Conservation (phyloP, 2,888 invertebrate species). For the Drosophila subquinaria region DNA sequence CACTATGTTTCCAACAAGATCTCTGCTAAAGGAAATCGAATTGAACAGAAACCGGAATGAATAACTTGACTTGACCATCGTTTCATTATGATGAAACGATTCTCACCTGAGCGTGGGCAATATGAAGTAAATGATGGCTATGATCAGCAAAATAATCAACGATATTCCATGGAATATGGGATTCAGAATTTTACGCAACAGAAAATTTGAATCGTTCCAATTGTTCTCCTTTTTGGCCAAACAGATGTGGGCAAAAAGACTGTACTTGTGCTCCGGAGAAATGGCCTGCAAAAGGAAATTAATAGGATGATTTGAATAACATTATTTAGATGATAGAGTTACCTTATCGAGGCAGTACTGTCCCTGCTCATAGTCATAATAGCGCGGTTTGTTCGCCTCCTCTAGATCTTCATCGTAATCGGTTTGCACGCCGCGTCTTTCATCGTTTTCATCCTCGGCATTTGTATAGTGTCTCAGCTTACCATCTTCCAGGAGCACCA, state of each 20-base stretch:
- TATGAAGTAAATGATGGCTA: constrained; percentile 93
- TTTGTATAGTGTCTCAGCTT: constrained; percentile 91
- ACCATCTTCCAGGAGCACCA: constrained; percentile 90
- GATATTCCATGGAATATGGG: constrained; percentile 91
- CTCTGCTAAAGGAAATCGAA: constrained; percentile 83
- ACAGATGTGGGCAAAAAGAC: constrained; percentile 91
- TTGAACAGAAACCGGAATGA: constrained; percentile 6
- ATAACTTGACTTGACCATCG: not conserved
- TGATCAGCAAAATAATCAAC: constrained; percentile 89
- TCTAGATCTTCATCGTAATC: constrained; percentile 86
- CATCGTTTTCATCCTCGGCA: constrained; percentile 85
- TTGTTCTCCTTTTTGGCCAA: constrained; percentile 89
- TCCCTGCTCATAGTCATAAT: constrained; percentile 90
- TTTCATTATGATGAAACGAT: not conserved
- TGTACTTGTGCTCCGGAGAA: constrained; percentile 86
- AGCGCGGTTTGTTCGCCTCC: constrained; percentile 86
- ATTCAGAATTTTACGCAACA: constrained; percentile 91
- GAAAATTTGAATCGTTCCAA: constrained; percentile 91
- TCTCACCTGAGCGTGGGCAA: constrained; percentile 90
- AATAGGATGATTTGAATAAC: not conserved
- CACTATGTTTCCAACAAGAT: constrained; percentile 93
- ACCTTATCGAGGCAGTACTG: constrained; percentile 94
- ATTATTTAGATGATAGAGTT: not conserved
- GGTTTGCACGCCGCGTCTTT: constrained; percentile 66
- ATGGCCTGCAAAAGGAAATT: constrained; percentile 69